Conservation (phyloP, 2,888 invertebrate genomes). For the Drosophila antonietae region DNA sequence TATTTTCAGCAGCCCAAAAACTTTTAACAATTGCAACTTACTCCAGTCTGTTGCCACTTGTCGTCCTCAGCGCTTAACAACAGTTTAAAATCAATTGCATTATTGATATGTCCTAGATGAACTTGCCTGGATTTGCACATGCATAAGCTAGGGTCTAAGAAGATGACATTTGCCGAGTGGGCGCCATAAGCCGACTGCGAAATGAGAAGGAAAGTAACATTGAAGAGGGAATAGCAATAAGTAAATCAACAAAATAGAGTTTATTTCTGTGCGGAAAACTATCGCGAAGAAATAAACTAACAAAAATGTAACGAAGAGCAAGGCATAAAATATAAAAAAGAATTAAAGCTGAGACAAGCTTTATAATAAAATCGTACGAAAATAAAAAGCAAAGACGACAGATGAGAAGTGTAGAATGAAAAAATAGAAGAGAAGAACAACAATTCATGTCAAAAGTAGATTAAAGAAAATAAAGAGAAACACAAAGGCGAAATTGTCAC, state of each 20-base stretch:
- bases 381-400: background rate
- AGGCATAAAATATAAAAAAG: background rate
- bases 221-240: background rate
- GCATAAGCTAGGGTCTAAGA: constrained; percentile 5
- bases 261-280: constrained; percentile 8
- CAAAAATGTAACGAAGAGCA: background rate
- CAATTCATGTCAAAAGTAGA: background rate
- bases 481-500: background rate
- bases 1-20: constrained; percentile 59
- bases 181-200: background rate
- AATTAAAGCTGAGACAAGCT: background rate
- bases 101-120: constrained; percentile 63
- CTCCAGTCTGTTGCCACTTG: constrained; percentile 48
- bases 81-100: constrained; percentile 74
- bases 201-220: background rate
- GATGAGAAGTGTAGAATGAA: background rate
- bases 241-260: background rate
- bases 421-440: background rate
- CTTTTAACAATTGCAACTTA: constrained; percentile 62
- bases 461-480: too few relatives aligned
- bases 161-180: constrained; percentile 1
- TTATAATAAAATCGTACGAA: background rate
- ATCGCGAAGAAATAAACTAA: background rate
- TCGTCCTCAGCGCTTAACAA: constrained; percentile 65
- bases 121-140: constrained; percentile 33